A percentile compares a stretch with the other conserved stretches of the same genome.
These are phyloP conservation scores for Hippolais icterina DNA, from an alignment of 2,113 vertebrate species.

Conservation along the genomic window DNA sequence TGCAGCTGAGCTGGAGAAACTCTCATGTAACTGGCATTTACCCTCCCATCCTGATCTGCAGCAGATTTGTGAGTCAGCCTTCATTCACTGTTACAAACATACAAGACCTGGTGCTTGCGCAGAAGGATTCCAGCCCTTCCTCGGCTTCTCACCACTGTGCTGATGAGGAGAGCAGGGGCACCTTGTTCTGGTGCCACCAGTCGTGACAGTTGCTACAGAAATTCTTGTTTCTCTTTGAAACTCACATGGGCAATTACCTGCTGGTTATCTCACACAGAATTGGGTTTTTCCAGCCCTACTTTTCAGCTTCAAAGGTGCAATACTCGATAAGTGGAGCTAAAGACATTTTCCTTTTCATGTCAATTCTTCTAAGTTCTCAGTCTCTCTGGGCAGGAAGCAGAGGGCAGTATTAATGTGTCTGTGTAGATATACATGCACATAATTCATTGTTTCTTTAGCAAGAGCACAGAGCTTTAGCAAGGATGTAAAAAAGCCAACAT, in stretches of 20 bases:
- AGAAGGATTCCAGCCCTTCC: background rate
- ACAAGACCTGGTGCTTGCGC: background rate
- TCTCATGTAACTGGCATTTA: background rate
- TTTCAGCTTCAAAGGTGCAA: background rate
- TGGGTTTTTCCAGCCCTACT: background rate
- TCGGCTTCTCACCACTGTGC: background rate
- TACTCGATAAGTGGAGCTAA: background rate
- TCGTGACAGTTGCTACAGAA: rapidly evolving
- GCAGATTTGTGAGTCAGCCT: background rate
- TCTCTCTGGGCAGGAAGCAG: background rate
- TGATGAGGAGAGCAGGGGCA: background rate
- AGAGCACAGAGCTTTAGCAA: background rate
- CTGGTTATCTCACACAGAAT: background rate
- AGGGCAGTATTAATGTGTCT: background rate
- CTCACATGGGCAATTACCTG: background rate
- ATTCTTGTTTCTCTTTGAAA: background rate
- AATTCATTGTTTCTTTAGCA: background rate
- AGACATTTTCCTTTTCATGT: background rate
- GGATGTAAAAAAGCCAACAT: background rate
- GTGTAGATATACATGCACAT: background rate
- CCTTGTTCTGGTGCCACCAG: background rate
- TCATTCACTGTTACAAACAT: background rate
- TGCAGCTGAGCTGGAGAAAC: background rate
- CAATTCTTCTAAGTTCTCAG: background rate
- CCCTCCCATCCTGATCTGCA: background rate